Percentiles rank a stretch among this genome's conserved stretches.
Evolutionary conservation across 2,888 invertebrate species (phyloP).

Genomic region (Chironomus riparius): DNA sequence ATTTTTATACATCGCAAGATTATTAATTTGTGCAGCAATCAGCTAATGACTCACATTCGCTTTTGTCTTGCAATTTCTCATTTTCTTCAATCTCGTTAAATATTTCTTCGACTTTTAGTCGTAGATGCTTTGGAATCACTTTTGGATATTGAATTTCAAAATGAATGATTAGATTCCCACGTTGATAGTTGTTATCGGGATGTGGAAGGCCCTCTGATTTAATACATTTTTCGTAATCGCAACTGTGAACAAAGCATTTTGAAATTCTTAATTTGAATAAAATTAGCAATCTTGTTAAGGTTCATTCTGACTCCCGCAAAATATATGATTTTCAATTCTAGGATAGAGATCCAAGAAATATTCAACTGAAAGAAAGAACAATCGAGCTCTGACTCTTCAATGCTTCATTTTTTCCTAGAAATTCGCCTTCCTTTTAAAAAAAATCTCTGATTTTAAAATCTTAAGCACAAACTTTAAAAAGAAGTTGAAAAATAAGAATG

Average conservation of each 20-base stretch:
- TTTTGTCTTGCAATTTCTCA: constrained; percentile 32
- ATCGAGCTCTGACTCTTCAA: no score
- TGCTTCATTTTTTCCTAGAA: no score
- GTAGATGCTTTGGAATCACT: constrained; percentile 44
- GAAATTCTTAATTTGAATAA: background rate
- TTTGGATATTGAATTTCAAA: constrained; percentile 38
- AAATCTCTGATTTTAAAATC: no score
- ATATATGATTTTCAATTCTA: no score
- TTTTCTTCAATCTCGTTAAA: constrained; percentile 41
- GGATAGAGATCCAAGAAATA: no score
- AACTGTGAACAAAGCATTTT: background rate
- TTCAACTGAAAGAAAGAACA: no score
- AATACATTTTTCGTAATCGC: constrained; percentile 11
- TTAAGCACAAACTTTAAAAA: no score
- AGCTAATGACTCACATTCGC: background rate
- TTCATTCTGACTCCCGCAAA: no score
- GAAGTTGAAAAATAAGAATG: no score
- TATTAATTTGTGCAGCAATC: background rate
- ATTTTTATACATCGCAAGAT: background rate
- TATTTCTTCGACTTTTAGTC: constrained; percentile 42
- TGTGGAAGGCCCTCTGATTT: constrained; percentile 6
- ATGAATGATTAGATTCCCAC: constrained; percentile 15
- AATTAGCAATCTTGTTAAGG: no score
- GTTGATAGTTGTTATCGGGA: background rate
- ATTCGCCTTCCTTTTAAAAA: no score